Conservation (phyloP, 2,113 vertebrate genomes). For the Archocentrus centrarchus region DNA sequence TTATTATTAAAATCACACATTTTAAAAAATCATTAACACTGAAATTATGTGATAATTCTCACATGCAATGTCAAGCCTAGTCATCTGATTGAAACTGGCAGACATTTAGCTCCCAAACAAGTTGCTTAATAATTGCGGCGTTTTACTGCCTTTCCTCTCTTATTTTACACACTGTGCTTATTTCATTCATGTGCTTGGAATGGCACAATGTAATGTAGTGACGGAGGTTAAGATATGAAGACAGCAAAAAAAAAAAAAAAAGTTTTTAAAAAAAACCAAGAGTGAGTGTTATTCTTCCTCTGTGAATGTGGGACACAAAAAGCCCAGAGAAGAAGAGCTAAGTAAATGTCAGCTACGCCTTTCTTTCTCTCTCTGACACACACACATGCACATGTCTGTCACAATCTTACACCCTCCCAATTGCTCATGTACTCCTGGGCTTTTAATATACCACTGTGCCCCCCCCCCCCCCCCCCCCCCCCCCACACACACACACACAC, state of each 20-base stretch:
- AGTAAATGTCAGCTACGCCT: conserved; percentile 73
- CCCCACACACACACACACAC: conserved; percentile 27
- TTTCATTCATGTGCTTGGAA: conserved; percentile 6
- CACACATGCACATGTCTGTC: conserved; percentile 45
- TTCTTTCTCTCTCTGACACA: conserved; percentile 38
- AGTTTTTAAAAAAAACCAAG: conserved; percentile 29
- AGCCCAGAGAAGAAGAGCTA: conserved; percentile 69
- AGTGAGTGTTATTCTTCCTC: conserved; percentile 36
- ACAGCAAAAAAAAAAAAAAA: conserved; percentile 15
- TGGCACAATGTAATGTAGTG: conserved; percentile 16
- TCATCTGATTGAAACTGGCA: background rate
- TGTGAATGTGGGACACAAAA: conserved; percentile 74
- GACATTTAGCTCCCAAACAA: background rate
- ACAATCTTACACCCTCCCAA: conserved; percentile 52
- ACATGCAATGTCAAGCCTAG: background rate
- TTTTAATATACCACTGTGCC: conserved; percentile 63
- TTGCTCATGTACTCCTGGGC: conserved; percentile 47
- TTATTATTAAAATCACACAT: background rate
- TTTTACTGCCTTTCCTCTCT: conserved; percentile 19
- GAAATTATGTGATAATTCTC: background rate
- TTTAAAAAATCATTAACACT: background rate
- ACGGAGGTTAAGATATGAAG: conserved; percentile 21
- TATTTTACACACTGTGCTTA: conserved; percentile 6
- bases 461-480: conserved; percentile 51
- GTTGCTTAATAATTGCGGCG: background rate